A percentile compares a stretch with the other conserved stretches of the same genome.
phyloP scores from a whole-genome alignment of 1,140 invertebrate species.

The Aradophagus sp. region DNA sequence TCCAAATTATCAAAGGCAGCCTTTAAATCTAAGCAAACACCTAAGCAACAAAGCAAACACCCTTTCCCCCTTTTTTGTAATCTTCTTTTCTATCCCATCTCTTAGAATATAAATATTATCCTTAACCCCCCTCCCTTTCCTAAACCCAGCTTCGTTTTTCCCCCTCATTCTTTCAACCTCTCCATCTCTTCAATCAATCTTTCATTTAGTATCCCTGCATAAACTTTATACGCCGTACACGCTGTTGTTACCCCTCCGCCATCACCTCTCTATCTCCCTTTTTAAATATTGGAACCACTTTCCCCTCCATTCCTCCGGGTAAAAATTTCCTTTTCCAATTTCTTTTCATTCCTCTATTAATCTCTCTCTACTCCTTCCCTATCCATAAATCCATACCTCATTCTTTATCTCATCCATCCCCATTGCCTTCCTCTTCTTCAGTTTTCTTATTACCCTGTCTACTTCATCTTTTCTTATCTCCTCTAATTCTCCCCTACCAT shows the following conservation, averaged over 20 bases:
- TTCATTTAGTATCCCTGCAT: too few species aligned
- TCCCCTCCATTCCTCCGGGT: slow-evolving; percentile 4
- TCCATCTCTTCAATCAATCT: too few species aligned
- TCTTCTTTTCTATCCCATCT: too few species aligned
- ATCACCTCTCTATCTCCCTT: slow-evolving; percentile 5
- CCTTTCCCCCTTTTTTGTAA: too few species aligned
- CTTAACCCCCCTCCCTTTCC: too few species aligned
- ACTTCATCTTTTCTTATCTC: not conserved
- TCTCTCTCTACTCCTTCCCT: not conserved
- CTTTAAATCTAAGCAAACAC: too few species aligned
- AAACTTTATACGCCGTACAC: not conserved
- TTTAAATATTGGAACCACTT: slow-evolving; percentile 4
- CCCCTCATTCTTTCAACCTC: too few species aligned
- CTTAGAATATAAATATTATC: too few species aligned
- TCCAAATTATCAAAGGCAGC: too few species aligned
- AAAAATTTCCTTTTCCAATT: slow-evolving; percentile 4
- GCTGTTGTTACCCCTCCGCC: slow-evolving; percentile 1
- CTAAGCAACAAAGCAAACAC: too few species aligned
- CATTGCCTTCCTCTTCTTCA: slow-evolving; percentile 19
- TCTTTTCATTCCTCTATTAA: not conserved
- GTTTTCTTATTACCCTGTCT: not conserved
- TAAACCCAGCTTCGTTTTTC: not conserved
- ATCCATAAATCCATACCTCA: slow-evolving; percentile 21
- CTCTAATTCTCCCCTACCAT: not conserved
- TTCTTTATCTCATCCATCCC: slow-evolving; percentile 16